Conservation (phyloP, 2,797 vertebrate species). For the Gallinago stenura region DNA sequence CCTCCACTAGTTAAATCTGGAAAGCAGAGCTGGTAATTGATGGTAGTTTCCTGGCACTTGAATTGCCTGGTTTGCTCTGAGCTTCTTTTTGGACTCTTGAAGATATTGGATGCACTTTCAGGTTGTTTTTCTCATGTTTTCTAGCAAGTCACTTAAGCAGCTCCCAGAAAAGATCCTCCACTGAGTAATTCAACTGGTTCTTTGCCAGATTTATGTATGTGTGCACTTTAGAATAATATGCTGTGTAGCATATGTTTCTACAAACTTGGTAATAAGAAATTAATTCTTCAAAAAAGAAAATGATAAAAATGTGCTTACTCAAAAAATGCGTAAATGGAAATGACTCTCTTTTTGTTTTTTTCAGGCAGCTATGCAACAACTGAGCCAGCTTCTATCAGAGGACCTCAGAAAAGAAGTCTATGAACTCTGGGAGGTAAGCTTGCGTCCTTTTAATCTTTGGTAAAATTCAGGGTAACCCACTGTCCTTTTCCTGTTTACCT, state of each 20-base stretch:
- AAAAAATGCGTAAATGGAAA: background rate
- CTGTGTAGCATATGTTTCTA: background rate
- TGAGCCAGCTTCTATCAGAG: slow-evolving; percentile 87
- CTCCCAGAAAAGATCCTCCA: background rate
- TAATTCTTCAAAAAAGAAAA: background rate
- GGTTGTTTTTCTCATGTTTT: background rate
- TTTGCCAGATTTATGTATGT: background rate
- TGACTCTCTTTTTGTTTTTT: background rate
- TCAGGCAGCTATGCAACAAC: slow-evolving; percentile 91
- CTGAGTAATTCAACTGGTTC: background rate
- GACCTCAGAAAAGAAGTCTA: slow-evolving; percentile 89
- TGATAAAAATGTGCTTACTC: background rate
- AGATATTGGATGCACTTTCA: background rate
- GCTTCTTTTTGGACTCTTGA: background rate
- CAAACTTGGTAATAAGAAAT: background rate
- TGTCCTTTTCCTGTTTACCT: background rate
- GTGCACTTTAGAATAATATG: background rate
- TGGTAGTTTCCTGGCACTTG: background rate
- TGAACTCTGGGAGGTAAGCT: slow-evolving; percentile 91
- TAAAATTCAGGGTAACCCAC: background rate
- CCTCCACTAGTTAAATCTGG: background rate
- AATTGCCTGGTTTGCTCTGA: background rate
- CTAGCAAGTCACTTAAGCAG: background rate
- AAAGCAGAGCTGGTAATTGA: background rate
- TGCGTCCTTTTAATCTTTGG: background rate